These are phyloP conservation scores for Campopleginae sp. DNA, from an alignment of 2,888 invertebrate genomes.

Conservation along the genomic window DNA sequence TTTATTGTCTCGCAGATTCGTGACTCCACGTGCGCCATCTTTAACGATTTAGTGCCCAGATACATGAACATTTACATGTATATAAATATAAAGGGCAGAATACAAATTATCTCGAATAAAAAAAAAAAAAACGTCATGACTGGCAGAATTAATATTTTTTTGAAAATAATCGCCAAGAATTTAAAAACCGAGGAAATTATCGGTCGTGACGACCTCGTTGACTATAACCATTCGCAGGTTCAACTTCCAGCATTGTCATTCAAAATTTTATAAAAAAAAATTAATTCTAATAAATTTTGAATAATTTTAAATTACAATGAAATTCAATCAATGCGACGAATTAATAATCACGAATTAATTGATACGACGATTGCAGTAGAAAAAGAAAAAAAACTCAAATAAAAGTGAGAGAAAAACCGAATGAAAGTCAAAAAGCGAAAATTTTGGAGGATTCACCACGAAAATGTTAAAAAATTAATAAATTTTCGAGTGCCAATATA, in stretches of 20 bases:
- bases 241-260: background rate
- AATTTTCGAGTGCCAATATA: too few species aligned
- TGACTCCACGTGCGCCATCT: slow-evolving; percentile 32
- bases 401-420: too few species aligned
- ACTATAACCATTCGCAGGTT: background rate
- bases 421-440: too few species aligned
- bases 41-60: slow-evolving; percentile 32
- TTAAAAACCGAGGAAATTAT: background rate
- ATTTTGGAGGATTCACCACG: too few species aligned
- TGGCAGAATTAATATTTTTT: background rate
- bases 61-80: slow-evolving; percentile 26
- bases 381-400: too few species aligned
- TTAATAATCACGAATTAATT: too few species aligned
- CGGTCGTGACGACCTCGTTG: background rate
- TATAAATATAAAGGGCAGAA: background rate
- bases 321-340: background rate
- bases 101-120: background rate
- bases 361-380: too few species aligned
- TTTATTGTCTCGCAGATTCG: slow-evolving; percentile 41
- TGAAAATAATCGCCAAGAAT: background rate
- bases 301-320: background rate
- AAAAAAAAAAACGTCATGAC: background rate
- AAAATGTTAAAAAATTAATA: too few species aligned
- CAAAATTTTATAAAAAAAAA: too few species aligned
- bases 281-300: too few species aligned